Base-by-base conservation (phyloP, 64 coral and sea anemone genomes). In the Stylophora pistillata region DNA sequence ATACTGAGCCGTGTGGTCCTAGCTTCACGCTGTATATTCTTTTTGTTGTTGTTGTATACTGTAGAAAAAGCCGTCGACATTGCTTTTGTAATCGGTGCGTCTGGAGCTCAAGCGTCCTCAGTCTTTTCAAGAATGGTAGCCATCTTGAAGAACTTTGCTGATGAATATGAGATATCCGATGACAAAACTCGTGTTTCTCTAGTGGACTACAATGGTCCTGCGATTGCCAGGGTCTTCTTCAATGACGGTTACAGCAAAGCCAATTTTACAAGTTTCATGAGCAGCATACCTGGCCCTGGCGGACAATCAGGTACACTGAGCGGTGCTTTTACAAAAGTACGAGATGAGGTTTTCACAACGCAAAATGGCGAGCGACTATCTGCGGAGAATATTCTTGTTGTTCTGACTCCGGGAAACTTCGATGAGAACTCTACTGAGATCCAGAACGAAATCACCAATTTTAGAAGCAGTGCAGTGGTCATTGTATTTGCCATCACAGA, bases 201-300 rank as follows among this genome's bases (percentile, higher is more conserved):
- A 57, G 86, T 98, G 14, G 96, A 98, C 30, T 98, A 98, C 87
- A 98, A 89, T 77, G 93, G 90, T n/a, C 65, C 81, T 52, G 91
- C 91, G 18, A 86, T 77, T 23, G 64, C 63, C 15, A 82, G 73
- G 10, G 86, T 92, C 14, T 71, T 73, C 26, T 95, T 95, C 54
- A 85, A 68, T 23, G 72, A 78, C 1, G 65, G 59, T 23, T 95
- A 92, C 34, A 83, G 61, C 15, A 95, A 89, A 53, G 71, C 58
- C 1, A 72, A 83, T 16, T 95, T 95, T 31, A 78, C 77, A 81
- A 89, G 1, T 30, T 73, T 9, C 9, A 61, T 61, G 26, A 61
- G 53, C 20, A 83, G 53, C 25, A 57, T 73, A 1, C 66, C 85
- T 21, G 27, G n/a, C 14, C 69, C 85, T 55, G 56, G 18, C 3